Evolutionary conservation across 1,140 invertebrate genomes (phyloP).

Genomic region (Amphibalanus amphitrite): DNA sequence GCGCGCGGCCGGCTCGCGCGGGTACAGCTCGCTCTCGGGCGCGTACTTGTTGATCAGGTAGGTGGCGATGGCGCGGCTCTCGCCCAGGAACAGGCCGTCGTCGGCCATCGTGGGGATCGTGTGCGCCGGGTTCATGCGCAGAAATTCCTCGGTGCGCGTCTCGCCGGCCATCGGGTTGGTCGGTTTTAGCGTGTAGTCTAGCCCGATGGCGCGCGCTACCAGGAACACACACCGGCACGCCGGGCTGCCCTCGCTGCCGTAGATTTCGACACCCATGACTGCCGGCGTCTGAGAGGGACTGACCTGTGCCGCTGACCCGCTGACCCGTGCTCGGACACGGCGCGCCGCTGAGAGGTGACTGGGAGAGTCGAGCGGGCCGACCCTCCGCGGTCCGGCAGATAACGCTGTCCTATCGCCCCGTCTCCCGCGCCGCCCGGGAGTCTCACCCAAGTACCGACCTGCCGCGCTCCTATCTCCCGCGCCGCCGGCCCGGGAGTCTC

Average conservation of each 20-base stretch:
- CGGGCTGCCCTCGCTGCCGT: constrained; percentile 12
- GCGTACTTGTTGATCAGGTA: constrained; percentile 51
- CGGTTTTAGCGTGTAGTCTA: constrained; percentile 18
- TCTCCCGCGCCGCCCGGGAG: no score
- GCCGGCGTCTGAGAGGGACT: no score
- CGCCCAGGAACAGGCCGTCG: constrained; percentile 14
- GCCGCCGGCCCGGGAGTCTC: no score
- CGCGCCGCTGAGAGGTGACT: no score
- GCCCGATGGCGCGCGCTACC: constrained; percentile 15
- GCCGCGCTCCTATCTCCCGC: no score
- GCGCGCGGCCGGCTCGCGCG: constrained; percentile 42
- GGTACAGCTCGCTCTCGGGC: constrained; percentile 47
- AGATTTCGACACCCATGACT: constrained; percentile 19
- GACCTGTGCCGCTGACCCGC: no score
- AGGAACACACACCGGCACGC: constrained; percentile 19
- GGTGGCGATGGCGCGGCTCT: constrained; percentile 44
- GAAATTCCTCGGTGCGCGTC: constrained; percentile 19
- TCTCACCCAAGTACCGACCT: no score
- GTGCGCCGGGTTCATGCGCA: constrained; percentile 17
- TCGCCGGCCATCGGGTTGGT: constrained; percentile 18
- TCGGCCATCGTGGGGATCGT: constrained; percentile 17
- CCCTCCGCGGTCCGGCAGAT: no score
- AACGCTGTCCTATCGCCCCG: no score
- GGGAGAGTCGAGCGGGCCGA: no score
- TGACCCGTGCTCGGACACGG: no score